These are phyloP conservation scores for Gephyroberyx darwinii DNA, from an alignment of 2,797 vertebrate genomes.

Conservation along the genomic window DNA sequence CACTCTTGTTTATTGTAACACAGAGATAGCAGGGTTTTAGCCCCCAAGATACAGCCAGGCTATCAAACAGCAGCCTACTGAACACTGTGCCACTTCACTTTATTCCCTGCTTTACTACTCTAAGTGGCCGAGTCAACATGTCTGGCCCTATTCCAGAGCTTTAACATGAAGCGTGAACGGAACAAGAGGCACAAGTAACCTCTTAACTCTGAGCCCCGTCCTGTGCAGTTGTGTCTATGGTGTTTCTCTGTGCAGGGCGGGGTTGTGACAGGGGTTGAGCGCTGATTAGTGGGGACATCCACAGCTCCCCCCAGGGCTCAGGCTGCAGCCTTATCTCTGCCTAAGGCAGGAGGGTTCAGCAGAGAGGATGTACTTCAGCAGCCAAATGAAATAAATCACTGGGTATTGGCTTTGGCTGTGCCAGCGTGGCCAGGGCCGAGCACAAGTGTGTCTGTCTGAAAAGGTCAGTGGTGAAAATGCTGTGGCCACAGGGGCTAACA, in stretches of 20 bases:
- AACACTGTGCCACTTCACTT: slow-evolving; percentile 29
- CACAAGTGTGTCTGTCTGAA: slow-evolving; percentile 60
- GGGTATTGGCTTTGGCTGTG: slow-evolving; percentile 66
- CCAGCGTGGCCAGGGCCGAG: slow-evolving; percentile 41
- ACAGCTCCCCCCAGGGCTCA: slow-evolving; percentile 41
- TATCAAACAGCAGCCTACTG: slow-evolving; percentile 41
- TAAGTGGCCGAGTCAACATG: slow-evolving; percentile 39
- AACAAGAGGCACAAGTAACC: slow-evolving; percentile 40
- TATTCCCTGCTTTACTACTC: slow-evolving; percentile 24
- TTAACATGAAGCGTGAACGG: slow-evolving; percentile 11
- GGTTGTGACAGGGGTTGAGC: slow-evolving; percentile 52
- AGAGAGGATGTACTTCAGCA: slow-evolving; percentile 58
- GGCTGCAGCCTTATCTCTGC: slow-evolving; percentile 62
- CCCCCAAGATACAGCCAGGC: slow-evolving; percentile 8
- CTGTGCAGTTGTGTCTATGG: slow-evolving; percentile 23
- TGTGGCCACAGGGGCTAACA: slow-evolving; percentile 31
- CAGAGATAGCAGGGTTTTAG: slow-evolving; percentile 35
- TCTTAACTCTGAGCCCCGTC: slow-evolving; percentile 46
- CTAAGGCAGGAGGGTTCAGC: slow-evolving; percentile 46
- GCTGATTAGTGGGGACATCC: slow-evolving; percentile 47
- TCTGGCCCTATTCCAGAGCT: slow-evolving; percentile 24
- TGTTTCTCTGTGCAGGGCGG: slow-evolving; percentile 22
- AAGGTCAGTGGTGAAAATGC: slow-evolving; percentile 69
- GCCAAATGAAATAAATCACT: slow-evolving; percentile 73
- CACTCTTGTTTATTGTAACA: slow-evolving; percentile 38